Evolutionary conservation across 2,797 vertebrate genomes (phyloP).

Genomic region (Coranthus polyacanthus): DNA sequence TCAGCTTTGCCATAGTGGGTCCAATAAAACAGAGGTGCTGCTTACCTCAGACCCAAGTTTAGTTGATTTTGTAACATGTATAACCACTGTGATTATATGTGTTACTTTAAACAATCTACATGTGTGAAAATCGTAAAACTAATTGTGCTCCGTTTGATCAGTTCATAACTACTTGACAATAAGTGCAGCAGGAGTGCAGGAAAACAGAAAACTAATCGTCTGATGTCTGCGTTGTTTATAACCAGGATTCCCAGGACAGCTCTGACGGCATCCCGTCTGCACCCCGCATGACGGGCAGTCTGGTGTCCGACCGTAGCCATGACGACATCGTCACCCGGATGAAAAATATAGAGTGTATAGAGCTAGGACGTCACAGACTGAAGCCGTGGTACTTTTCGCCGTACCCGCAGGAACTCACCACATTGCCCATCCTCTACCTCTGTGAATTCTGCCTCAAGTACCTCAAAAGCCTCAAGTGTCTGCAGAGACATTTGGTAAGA

Average conservation of each 20-base stretch:
- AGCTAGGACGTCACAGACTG: conserved; percentile 94
- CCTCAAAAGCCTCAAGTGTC: conserved; percentile 96
- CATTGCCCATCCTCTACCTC: conserved; percentile 95
- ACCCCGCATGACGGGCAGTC: conserved; percentile 94
- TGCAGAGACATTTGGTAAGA: conserved; percentile 95
- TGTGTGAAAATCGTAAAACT: conserved; percentile 9
- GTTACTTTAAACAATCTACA: conserved; percentile 4
- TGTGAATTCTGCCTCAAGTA: conserved; percentile 99
- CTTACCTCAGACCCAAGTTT: conserved; percentile 47
- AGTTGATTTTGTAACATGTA: conserved; percentile 27
- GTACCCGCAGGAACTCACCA: conserved; percentile 95
- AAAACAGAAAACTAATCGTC: background rate
- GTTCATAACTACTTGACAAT: background rate
- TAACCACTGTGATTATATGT: conserved; percentile 23
- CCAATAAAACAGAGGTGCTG: conserved; percentile 46
- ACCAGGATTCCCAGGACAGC: conserved; percentile 96
- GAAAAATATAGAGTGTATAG: conserved; percentile 98
- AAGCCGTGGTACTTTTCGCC: conserved; percentile 99
- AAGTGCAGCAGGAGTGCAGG: background rate
- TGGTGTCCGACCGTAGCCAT: conserved; percentile 96
- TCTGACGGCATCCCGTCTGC: conserved; percentile 94
- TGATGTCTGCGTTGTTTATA: conserved; percentile 19
- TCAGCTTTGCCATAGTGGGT: conserved; percentile 50
- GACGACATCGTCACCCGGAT: conserved; percentile 97
- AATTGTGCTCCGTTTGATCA: background rate